Evolutionary conservation across 2,888 invertebrate genomes (phyloP), one percentile per base, ranked within the genome.

Genomic region (Hirtodrosophila histrioides): DNA sequence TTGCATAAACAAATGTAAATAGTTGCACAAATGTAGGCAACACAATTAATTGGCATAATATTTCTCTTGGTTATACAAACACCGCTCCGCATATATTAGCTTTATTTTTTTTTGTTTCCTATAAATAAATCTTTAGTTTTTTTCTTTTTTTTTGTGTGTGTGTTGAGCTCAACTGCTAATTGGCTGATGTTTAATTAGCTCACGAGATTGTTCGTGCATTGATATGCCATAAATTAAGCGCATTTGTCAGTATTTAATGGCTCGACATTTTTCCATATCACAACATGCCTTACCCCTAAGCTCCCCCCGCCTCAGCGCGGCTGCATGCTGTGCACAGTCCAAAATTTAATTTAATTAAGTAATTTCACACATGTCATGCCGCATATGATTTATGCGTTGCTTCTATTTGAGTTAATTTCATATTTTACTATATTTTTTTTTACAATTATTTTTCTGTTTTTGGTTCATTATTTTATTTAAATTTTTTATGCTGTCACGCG

Each of bases 261-360:
- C 12, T 27, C 17, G 23, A 24, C 49, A 51, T 68, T 49, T 50
- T 50, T 49, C 12, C 33, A 39, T 35, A 24, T 29, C 41, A 41
- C 17, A 17, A 17, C 35, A 24, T 24, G 39, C 36, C 23, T 36
- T 39, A 7, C 33, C 12, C 24, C 29, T 5, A 8, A 37, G 27
- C 17, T 60, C 11, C 17, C 0, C 36, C 3, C n/a, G n/a, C 31
- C 9, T n/a, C 5, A 11, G 4, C 37, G 10, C 39, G n/a, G 33
- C 3, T 17, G 24, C 43, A 17, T 17, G 64, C 45, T 55, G 57
- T 39, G 63, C 49, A 49, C 48, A 61, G 53, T 68, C 41, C 58
- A 55, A 69, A 78, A 83, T 77, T 81, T 82, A 86, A 80, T 80
- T 80, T 73, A 75, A 80, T 80, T 86, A 83, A 86, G 81, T 81